phyloP scores from a whole-genome alignment of 2,888 invertebrate species.

The Melipona bicolor region DNA sequence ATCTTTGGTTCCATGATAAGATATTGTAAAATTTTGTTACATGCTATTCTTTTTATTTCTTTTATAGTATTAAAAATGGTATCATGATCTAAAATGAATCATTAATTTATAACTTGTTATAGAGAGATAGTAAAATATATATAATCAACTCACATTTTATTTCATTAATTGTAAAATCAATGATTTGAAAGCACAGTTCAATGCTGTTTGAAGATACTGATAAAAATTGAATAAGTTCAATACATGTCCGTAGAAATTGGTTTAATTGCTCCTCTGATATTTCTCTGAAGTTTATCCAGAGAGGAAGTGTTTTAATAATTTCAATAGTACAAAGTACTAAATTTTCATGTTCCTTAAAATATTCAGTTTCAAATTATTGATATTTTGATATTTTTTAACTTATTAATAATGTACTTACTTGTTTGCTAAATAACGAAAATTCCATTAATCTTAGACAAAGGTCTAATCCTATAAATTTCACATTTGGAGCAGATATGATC shows the following conservation, averaged over 20 bases:
- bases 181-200: constrained; percentile 75
- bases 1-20: constrained; percentile 70
- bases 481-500: constrained; percentile 69
- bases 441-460: constrained; percentile 72
- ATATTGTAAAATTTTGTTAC: constrained; percentile 73
- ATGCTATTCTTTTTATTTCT: constrained; percentile 68
- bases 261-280: constrained; percentile 55
- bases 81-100: constrained; percentile 28
- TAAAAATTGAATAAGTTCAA: constrained; percentile 59
- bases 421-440: constrained; percentile 59
- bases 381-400: neutral
- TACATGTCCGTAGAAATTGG: constrained; percentile 62
- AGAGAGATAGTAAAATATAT: neutral
- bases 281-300: constrained; percentile 69
- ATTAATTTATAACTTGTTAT: neutral
- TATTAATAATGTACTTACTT: constrained; percentile 52
- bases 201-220: constrained; percentile 57
- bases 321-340: constrained; percentile 71
- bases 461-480: constrained; percentile 75
- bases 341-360: constrained; percentile 58
- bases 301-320: constrained; percentile 73
- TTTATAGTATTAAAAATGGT: constrained; percentile 28
- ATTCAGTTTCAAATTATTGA: neutral
- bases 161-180: constrained; percentile 70
- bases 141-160: constrained; percentile 68